Conservation (phyloP, 1,140 invertebrate genomes). For the Bathynomus jamesi region DNA sequence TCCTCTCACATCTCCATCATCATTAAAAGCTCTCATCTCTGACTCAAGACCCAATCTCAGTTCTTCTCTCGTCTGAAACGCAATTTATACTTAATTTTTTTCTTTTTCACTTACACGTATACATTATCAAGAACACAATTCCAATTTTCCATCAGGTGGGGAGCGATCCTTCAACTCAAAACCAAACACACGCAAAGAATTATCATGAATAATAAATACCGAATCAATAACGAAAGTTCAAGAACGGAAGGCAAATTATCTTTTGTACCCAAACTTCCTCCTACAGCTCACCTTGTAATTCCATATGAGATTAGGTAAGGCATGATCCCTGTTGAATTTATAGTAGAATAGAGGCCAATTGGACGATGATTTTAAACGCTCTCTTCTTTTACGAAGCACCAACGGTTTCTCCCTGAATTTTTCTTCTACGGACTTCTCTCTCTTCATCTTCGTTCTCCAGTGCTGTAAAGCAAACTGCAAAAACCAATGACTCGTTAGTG, state of each 20-base stretch:
- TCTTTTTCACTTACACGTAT: too few species aligned
- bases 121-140: too few species aligned
- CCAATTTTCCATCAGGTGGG: too few species aligned
- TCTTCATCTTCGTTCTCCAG: constrained; percentile 72
- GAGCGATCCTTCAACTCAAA: too few species aligned
- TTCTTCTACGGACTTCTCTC: constrained; percentile 52
- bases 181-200: too few species aligned
- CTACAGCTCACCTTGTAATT: constrained; percentile 85
- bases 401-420: constrained; percentile 65
- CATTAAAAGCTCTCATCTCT: constrained; percentile 81
- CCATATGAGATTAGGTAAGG: constrained; percentile 95
- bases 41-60: constrained; percentile 83
- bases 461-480: constrained; percentile 69
- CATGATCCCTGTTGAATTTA: constrained; percentile 90
- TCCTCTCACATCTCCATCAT: constrained; percentile 71
- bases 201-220: too few species aligned
- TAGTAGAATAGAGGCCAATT: constrained; percentile 95
- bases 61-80: constrained; percentile 81
- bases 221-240: too few species aligned
- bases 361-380: constrained; percentile 80
- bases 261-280: too few species aligned
- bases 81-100: too few species aligned
- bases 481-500: too few species aligned
- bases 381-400: constrained; percentile 73
- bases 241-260: too few species aligned